Conservation (phyloP, 2,797 vertebrate species). For the Tokudaia tokunoshimensis region DNA sequence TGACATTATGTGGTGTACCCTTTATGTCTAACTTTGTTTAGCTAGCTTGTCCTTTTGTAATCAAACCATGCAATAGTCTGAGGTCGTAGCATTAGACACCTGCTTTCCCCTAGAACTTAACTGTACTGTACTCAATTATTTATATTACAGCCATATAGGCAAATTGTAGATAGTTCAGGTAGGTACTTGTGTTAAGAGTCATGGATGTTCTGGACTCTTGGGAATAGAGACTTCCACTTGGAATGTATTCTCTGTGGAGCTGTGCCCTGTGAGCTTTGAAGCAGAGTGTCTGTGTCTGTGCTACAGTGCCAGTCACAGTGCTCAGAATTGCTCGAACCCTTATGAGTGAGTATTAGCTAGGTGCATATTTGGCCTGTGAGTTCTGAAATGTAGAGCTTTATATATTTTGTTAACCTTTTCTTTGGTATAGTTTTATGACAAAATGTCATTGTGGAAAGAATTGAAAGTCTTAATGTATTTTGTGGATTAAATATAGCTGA, state of each 20-base stretch:
- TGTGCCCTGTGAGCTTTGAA: not conserved
- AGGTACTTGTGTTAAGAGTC: not conserved
- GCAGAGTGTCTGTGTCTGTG: not conserved
- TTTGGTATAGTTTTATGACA: constrained; percentile 25
- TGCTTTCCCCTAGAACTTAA: not conserved
- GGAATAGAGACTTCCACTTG: not conserved
- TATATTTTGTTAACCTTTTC: not conserved
- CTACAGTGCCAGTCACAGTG: not conserved
- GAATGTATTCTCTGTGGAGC: not conserved
- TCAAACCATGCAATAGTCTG: not conserved
- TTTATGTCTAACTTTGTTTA: not conserved
- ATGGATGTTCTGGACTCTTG: not conserved
- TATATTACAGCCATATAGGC: not conserved
- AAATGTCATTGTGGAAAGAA: constrained; percentile 11
- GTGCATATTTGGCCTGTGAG: not conserved
- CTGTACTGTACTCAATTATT: not conserved
- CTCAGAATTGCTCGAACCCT: not conserved
- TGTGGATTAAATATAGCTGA: constrained; percentile 19
- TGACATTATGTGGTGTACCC: not conserved
- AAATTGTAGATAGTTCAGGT: not conserved
- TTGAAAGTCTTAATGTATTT: constrained; percentile 57
- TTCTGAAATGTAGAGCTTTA: not conserved
- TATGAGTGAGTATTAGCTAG: not conserved
- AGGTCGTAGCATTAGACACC: not conserved
- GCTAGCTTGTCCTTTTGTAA: constrained; percentile 11